Evolutionary conservation across 2,888 invertebrate species (phyloP).

Genomic region (Chrysolina americana): DNA sequence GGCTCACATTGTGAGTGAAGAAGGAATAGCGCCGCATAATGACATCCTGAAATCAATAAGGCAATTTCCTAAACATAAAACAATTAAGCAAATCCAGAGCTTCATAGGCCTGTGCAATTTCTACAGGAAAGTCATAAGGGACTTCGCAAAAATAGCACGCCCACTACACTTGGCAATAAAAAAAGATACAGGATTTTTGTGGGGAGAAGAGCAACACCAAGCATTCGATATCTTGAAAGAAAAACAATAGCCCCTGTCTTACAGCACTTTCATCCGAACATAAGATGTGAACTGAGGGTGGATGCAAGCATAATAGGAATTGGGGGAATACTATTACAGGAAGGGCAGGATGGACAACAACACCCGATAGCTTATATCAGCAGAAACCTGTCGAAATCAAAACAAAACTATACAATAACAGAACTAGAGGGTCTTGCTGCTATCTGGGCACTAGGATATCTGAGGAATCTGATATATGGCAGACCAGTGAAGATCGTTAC

Average conservation of each 20-base stretch:
- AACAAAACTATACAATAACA: constrained; percentile 28
- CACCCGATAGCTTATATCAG: constrained; percentile 16
- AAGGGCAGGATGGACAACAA: constrained; percentile 31
- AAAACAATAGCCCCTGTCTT: constrained; percentile 14
- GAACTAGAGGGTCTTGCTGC: constrained; percentile 25
- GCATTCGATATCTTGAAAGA: constrained; percentile 28
- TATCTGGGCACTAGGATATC: constrained; percentile 28
- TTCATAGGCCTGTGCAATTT: constrained; percentile 42
- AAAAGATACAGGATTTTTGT: constrained; percentile 30
- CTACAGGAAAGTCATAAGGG: constrained; percentile 40
- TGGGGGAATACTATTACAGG: no score
- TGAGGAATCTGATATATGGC: neutral
- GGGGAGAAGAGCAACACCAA: neutral
- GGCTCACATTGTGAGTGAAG: constrained; percentile 30
- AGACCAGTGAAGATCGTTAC: constrained; percentile 31
- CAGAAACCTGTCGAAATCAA: no score
- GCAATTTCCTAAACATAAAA: constrained; percentile 40
- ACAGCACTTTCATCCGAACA: constrained; percentile 34
- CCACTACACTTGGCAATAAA: constrained; percentile 38
- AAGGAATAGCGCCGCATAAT: constrained; percentile 35
- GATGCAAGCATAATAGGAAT: constrained; percentile 5
- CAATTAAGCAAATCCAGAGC: constrained; percentile 25
- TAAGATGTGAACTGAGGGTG: constrained; percentile 26
- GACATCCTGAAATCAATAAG: constrained; percentile 36
- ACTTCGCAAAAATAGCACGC: constrained; percentile 30